Conservation (phyloP, 2,888 invertebrate species). For the Mythimna pallens region DNA sequence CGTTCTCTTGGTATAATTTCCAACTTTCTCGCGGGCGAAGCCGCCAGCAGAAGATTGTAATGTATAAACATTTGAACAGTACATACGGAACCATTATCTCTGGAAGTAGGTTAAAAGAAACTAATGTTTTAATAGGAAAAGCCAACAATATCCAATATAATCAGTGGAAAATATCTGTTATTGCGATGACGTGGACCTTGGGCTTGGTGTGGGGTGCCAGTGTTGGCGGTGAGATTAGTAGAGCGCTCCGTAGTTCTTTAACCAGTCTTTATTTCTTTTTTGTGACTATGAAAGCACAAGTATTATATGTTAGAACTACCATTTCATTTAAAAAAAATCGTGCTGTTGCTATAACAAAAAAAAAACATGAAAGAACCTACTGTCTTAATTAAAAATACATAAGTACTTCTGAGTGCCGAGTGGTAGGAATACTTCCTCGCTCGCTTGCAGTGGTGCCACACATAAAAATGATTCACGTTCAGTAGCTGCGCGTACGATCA, state of each 20-base stretch:
- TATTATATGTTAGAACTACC: no score
- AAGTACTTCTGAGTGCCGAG: background rate
- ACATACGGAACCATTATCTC: conserved; percentile 65
- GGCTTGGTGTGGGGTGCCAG: conserved; percentile 49
- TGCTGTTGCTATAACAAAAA: no score
- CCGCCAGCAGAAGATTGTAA: conserved; percentile 10
- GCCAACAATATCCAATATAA: conserved; percentile 85
- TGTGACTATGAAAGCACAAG: background rate
- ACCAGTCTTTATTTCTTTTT: background rate
- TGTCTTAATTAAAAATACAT: no score
- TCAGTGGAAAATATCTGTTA: conserved; percentile 86
- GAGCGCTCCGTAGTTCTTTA: conserved; percentile 26
- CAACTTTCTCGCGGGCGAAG: background rate
- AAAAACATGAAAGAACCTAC: no score
- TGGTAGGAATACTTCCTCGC: background rate
- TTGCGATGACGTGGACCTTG: conserved; percentile 79
- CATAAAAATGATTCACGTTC: conserved; percentile 84
- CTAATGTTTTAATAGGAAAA: conserved; percentile 85
- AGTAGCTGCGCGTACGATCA: conserved; percentile 83
- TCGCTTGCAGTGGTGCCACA: conserved; percentile 68
- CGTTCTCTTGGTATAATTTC: background rate
- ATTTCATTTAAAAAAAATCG: no score
- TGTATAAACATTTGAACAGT: conserved; percentile 58
- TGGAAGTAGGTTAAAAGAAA: conserved; percentile 81
- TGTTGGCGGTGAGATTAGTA: conserved; percentile 61